A percentile compares a stretch with the other conserved stretches of the same genome.
Conservation (phyloP, 2,797 vertebrate species). For the Microtus californicus region DNA sequence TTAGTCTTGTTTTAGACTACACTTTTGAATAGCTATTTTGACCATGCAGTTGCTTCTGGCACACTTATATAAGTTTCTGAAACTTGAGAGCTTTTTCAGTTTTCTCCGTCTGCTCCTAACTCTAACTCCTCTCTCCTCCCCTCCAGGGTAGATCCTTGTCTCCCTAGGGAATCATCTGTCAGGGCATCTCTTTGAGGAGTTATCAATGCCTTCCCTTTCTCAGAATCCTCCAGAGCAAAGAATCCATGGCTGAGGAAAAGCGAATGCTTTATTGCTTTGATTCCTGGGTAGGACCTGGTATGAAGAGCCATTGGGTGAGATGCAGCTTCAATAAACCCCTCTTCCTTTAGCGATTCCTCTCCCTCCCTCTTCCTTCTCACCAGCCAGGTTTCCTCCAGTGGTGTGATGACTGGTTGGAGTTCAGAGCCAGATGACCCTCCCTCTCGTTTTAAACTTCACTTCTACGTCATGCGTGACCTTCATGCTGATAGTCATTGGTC, state of each 20-base stretch:
- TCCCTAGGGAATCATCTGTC: constrained; percentile 71
- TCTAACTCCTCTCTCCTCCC: not conserved
- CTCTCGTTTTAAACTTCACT: not conserved
- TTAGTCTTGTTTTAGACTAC: constrained; percentile 55
- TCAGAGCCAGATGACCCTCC: not conserved
- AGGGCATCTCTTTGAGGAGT: constrained; percentile 74
- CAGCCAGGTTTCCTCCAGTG: constrained; percentile 30
- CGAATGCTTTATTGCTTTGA: constrained; percentile 40
- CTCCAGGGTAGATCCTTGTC: constrained; percentile 56
- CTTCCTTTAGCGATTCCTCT: not conserved
- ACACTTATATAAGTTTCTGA: not conserved
- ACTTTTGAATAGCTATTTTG: constrained; percentile 39
- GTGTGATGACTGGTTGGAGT: not conserved
- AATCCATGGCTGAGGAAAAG: constrained; percentile 64
- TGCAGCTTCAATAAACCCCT: constrained; percentile 36
- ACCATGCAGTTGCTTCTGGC: constrained; percentile 1
- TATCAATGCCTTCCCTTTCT: constrained; percentile 70
- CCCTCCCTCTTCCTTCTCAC: not conserved
- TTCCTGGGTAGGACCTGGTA: not conserved
- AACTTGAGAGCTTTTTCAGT: not conserved
- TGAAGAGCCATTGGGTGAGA: constrained; percentile 15
- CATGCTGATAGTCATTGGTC: not conserved
- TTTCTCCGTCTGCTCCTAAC: constrained; percentile 46
- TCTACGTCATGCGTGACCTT: not conserved
- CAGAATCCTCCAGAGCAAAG: constrained; percentile 75